Percentiles rank a stretch among this genome's conserved stretches.
Conservation (phyloP, 30 jellyfish, hydroid and myxozoan species). For the Rhopilema esculentum region DNA sequence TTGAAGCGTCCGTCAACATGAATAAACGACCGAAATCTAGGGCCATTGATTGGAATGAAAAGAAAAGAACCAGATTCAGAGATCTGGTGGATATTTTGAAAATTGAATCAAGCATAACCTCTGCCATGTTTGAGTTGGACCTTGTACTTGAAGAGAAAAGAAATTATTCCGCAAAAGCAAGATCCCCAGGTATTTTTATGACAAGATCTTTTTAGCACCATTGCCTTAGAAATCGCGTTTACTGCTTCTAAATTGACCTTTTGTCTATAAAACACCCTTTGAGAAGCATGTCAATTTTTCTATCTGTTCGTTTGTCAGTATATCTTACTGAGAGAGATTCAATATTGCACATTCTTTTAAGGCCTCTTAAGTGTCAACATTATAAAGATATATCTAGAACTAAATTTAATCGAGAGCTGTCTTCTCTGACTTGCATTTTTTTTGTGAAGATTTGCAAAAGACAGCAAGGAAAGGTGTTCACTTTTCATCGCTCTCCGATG, state of each 20-base stretch:
- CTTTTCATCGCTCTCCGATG: slow-evolving; percentile 3
- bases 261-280: no score
- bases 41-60: slow-evolving; percentile 30
- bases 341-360: no score
- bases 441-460: neutral
- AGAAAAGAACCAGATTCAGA: slow-evolving; percentile 4
- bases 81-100: neutral
- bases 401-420: no score
- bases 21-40: slow-evolving; percentile 47
- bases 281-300: no score
- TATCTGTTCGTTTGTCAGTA: no score
- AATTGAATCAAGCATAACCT: slow-evolving; percentile 22
- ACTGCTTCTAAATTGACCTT: no score
- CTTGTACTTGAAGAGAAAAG: slow-evolving; percentile 24
- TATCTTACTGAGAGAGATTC: no score
- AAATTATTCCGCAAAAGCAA: slow-evolving; percentile 3
- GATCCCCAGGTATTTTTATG: slow-evolving; percentile 1
- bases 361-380: no score
- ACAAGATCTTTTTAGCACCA: neutral
- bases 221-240: neutral
- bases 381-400: no score
- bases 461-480: slow-evolving; percentile 8
- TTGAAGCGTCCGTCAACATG: slow-evolving; percentile 54
- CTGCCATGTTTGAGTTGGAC: slow-evolving; percentile 41
- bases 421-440: no score